Evolutionary conservation across 1,140 invertebrate species (phyloP), one percentile per base, ranked within the genome.

Genomic region (Atta colombica): DNA sequence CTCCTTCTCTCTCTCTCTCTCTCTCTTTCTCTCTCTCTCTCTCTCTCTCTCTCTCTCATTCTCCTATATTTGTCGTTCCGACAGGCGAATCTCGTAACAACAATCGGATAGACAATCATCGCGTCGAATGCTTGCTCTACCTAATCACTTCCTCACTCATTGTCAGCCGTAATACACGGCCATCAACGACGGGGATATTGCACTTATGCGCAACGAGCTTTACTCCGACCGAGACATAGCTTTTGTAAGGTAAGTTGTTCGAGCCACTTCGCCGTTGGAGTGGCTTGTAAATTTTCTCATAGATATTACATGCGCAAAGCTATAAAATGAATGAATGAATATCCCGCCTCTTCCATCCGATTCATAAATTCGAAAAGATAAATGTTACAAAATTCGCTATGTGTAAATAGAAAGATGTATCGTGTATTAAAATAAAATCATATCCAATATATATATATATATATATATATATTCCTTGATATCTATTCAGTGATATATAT

Each of bases 231-330:
- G 39, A 45, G 18, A 58, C 28, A 25, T 3, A 2, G 68, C 21
- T 71, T 39, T 16, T 10, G 21, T 12, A 3, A 31, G 39, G 25
- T 8, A 75, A 74, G 69, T 31, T 58, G 18, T 18, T 14, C 39
- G 39, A 61, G 69, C 55, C 39, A 63, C 80, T 84, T 28, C 16
- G 25, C 39, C 12, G 7, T 14, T 16, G 66, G 55, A 61, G 39
- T 61, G 39, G 39, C 69, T 75, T 84, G 58, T 84, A 75, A 84
- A 84, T 84, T 84, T 84, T 61, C 55, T 75, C 69, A 60, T 84
- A 71, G 80, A 82, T 75, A 63, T 74, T 75, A 84, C 39, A 84
- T 51, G 39, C 39, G 68, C 53, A 18, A 31, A 84, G 80, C 69
- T 74, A 35, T 84, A 61, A 63, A 61, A 84, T 63, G 25, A 58